A percentile compares a stretch with the other conserved stretches of the same genome.
phyloP scores from a whole-genome alignment of 2,888 invertebrate species.

The Rhopalosiphum nymphaeae region DNA sequence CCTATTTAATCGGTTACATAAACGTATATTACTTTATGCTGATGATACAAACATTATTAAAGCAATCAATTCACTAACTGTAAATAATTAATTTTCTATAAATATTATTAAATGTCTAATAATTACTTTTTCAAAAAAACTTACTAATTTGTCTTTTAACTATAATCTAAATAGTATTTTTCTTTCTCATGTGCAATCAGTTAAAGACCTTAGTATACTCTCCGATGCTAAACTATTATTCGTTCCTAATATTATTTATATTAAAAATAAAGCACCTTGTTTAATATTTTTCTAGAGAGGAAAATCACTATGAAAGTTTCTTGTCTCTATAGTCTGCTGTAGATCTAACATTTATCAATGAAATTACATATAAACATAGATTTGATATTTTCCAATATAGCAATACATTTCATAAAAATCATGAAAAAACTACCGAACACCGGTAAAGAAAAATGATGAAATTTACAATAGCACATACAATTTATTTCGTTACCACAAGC shows the following conservation, averaged over 20 bases:
- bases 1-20: not conserved
- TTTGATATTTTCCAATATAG: not conserved
- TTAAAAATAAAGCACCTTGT: not conserved
- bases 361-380: not conserved
- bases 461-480: not conserved
- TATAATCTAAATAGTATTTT: not conserved
- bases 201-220: not conserved
- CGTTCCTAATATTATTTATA: not conserved
- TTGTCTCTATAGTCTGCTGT: not conserved
- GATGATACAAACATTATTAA: not conserved
- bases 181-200: not conserved
- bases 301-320: not conserved
- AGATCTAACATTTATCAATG: not conserved
- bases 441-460: not conserved
- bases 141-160: not conserved
- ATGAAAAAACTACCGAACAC: not conserved
- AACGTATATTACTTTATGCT: not conserved
- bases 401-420: not conserved
- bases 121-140: not conserved
- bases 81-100: too few species aligned
- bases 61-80: too few species aligned
- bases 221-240: not conserved
- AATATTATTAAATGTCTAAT: too few species aligned
- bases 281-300: not conserved
- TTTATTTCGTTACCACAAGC: not conserved